Base-by-base conservation (phyloP, 2,113 vertebrate genomes). In the Ctenodactylus gundi region DNA sequence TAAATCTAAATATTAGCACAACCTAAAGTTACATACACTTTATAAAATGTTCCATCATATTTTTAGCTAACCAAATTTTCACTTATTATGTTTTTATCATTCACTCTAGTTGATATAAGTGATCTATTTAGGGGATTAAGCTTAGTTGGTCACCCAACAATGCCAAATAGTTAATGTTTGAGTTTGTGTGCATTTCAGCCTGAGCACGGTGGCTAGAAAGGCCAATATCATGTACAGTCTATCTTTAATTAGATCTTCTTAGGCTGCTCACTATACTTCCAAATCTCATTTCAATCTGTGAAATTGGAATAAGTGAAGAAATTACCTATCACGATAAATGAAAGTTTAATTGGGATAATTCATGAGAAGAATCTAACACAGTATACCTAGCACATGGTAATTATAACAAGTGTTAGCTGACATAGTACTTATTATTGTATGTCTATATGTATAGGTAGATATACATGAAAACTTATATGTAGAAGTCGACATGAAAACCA, bases 1-100 rank as follows among this genome's bases (percentile, higher is more conserved):
- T 67, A 92, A 96, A 90, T 88, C 15, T 13, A 95, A 72, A 91
- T 77, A 57, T 77, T 18, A 82, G 41, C 20, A 62, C 4, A 39
- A 7, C 34, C 86, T 89, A 34, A 70, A 88, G 64, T 67, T 55
- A 73, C 12, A 44, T 18, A 21, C 65, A n/a, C 15, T 83, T 86
- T 72, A 73, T 1, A 49, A 88, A 85, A 51, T 7, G 12, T 44
- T 93, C 29, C 17, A 27, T 90, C 55, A 55, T 72, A 53, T 25
- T 81, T 81, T 21, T 39, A 14, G 49, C 72, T 62, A 82, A 36
- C 20, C 55, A 95, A 91, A 70, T 29, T 75, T 57, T 29, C 10
- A 41, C 25, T 3, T 29, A 41, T 70, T 85, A 36, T 41, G 18
- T 77, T 67, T 93, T 85, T 20, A 81, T 17, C 62, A 17, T 10